Conservation (phyloP, 2,797 vertebrate species). For the Pseudotriccus pelzelni region DNA sequence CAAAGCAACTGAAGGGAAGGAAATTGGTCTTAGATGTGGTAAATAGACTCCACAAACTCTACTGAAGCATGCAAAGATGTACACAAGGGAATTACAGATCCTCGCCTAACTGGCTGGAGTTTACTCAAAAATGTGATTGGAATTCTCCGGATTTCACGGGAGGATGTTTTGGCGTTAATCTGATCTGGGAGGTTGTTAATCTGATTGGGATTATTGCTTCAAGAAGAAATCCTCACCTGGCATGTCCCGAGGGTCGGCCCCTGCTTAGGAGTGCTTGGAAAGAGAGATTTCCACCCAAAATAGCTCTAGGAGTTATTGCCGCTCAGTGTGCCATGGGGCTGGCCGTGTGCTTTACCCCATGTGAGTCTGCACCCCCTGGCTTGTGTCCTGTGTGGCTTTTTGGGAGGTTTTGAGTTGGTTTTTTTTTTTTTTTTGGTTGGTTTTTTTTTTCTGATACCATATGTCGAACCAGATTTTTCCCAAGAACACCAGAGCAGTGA, state of each 20-base stretch:
- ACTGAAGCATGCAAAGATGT: conserved; percentile 67
- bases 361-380: accelerated
- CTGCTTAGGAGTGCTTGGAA: background rate
- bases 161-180: background rate
- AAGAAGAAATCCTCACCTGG: background rate
- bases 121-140: conserved; percentile 42
- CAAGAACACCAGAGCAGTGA: background rate
- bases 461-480: background rate
- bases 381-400: too few species aligned
- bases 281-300: background rate
- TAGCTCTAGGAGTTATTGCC: accelerated
- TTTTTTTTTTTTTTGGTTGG: too few species aligned
- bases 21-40: conserved; percentile 82
- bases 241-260: background rate
- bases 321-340: accelerated
- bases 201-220: background rate
- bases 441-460: accelerated
- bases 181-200: background rate
- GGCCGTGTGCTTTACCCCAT: accelerated
- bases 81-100: conserved; percentile 10
- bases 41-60: conserved; percentile 76
- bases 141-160: background rate
- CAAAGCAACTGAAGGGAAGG: conserved; percentile 79
- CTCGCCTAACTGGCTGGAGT: background rate
- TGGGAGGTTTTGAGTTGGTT: background rate